These are phyloP conservation scores for Chaetogeoica ovagalla DNA, from an alignment of 2,888 invertebrate species.

Conservation along the genomic window DNA sequence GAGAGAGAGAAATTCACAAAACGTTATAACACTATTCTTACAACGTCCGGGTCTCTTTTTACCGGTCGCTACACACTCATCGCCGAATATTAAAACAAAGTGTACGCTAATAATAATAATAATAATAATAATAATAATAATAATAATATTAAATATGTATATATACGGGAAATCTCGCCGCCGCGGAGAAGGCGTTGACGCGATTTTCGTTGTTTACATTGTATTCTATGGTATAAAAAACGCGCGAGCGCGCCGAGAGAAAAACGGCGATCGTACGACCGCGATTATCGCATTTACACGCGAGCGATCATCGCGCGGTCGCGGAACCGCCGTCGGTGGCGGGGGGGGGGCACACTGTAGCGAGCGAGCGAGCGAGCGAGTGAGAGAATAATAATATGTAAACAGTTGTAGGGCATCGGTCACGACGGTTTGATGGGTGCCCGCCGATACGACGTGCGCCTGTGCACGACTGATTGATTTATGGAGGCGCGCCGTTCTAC, in stretches of 20 bases:
- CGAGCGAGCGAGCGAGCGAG: slow-evolving; percentile 10
- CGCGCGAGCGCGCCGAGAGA: background rate
- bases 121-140: background rate
- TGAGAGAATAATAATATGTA: slow-evolving; percentile 19
- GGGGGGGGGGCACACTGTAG: background rate
- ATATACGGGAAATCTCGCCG: background rate
- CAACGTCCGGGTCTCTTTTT: too few relatives aligned
- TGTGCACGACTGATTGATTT: slow-evolving; percentile 52
- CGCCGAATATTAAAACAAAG: too few relatives aligned
- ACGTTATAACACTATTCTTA: too few relatives aligned
- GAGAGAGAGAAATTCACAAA: too few relatives aligned
- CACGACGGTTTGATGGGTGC: slow-evolving; percentile 49
- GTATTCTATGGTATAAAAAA: too few relatives aligned
- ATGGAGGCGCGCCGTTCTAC: slow-evolving; percentile 31
- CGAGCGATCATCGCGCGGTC: too few relatives aligned
- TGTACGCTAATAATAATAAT: too few relatives aligned
- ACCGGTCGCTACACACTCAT: too few relatives aligned
- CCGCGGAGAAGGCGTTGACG: slow-evolving; percentile 10
- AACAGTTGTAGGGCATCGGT: slow-evolving; percentile 49
- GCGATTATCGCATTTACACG: slow-evolving; percentile 11
- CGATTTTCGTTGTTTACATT: slow-evolving; percentile 45
- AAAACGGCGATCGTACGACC: slow-evolving; percentile 26
- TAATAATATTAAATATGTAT: background rate
- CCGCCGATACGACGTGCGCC: slow-evolving; percentile 43
- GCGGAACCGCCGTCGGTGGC: too few relatives aligned